Evolutionary conservation across 2,797 vertebrate species (phyloP).

Genomic region (Liasis olivaceus): DNA sequence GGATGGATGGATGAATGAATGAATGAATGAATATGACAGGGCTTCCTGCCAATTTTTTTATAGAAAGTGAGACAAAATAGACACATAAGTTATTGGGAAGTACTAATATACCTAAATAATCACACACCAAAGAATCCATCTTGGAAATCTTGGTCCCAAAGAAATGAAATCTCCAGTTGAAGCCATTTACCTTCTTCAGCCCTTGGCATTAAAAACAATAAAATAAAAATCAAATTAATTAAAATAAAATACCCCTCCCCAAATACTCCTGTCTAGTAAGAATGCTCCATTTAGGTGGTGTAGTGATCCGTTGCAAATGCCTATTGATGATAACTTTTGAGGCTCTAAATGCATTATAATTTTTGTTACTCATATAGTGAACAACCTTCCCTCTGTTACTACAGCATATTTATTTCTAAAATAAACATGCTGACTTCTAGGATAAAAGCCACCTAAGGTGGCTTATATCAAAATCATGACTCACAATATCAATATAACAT

Average conservation of each 20-base stretch:
- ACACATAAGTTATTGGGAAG: background rate
- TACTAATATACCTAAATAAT: background rate
- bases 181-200: background rate
- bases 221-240: background rate
- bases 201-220: background rate
- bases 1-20: background rate
- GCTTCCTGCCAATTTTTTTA: background rate
- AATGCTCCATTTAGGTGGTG: background rate
- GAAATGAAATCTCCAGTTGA: background rate
- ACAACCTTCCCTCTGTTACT: background rate
- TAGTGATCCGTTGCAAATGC: background rate
- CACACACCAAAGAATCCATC: background rate
- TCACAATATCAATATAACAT: background rate
- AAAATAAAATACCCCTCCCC: background rate
- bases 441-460: background rate
- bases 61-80: background rate
- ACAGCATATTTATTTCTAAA: background rate
- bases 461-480: background rate
- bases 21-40: background rate
- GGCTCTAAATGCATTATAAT: background rate
- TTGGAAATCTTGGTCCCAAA: background rate
- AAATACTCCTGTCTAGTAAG: background rate
- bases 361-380: background rate
- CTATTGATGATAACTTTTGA: background rate
- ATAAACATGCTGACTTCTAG: background rate